Evolutionary conservation across 2,888 invertebrate genomes (phyloP).

Genomic region (Drosophila ustulata): DNA sequence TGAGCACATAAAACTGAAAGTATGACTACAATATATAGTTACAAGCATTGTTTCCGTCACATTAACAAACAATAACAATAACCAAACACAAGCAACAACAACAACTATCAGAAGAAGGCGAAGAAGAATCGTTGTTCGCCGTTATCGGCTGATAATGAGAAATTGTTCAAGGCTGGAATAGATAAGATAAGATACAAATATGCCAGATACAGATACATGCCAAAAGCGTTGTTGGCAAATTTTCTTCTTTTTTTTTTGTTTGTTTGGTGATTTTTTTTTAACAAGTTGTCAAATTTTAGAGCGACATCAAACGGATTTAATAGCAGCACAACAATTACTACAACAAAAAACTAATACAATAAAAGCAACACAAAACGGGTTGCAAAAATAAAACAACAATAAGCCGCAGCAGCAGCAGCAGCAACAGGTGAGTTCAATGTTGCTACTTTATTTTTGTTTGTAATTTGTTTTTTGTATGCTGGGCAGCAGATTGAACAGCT

Average conservation of each 20-base stretch:
- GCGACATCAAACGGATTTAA: constrained; percentile 3
- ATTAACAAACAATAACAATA: constrained; percentile 49
- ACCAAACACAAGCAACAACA: constrained; percentile 7
- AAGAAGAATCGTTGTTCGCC: constrained; percentile 16
- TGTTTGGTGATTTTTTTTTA: constrained; percentile 5
- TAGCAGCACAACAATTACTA: constrained; percentile 27
- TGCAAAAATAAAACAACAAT: constrained; percentile 25
- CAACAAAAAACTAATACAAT: constrained; percentile 1
- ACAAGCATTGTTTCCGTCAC: constrained; percentile 44
- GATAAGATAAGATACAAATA: constrained; percentile 70
- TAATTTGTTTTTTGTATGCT: not conserved
- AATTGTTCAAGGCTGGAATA: constrained; percentile 54
- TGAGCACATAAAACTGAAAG: constrained; percentile 45
- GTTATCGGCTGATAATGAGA: constrained; percentile 60
- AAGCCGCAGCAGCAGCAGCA: constrained; percentile 26
- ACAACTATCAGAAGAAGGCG: not conserved
- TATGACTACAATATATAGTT: constrained; percentile 37
- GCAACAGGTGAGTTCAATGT: constrained; percentile 53
- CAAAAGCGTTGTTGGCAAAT: constrained; percentile 18
- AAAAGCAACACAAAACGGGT: constrained; percentile 29
- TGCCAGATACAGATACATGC: constrained; percentile 30
- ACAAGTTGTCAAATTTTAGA: constrained; percentile 25
- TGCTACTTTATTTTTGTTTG: constrained; percentile 1
- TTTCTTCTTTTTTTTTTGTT: not conserved
- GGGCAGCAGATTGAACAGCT: not conserved